A percentile compares a stretch with the other conserved stretches of the same genome.
These are phyloP conservation scores for Heloderma charlesbogerti DNA, from an alignment of 2,113 vertebrate genomes.

Conservation along the genomic window DNA sequence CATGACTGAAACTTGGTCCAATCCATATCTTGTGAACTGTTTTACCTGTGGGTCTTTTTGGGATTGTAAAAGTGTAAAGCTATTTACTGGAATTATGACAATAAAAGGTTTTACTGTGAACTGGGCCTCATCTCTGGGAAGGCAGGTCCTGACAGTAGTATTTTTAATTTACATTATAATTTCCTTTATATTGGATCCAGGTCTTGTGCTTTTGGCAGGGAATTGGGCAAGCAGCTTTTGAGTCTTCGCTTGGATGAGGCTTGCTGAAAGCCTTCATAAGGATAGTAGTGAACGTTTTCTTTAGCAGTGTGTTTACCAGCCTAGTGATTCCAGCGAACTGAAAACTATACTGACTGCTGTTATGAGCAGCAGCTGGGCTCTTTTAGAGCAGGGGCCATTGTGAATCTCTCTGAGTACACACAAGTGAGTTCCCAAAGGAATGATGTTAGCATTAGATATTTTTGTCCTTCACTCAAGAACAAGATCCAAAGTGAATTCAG, in stretches of 20 bases:
- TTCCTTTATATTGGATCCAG: neutral
- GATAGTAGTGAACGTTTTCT: neutral
- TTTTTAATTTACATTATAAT: neutral
- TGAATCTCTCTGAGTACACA: neutral
- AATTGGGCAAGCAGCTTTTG: neutral
- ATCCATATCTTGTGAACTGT: too few relatives aligned
- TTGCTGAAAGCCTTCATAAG: neutral
- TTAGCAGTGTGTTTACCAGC: neutral
- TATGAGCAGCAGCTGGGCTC: neutral
- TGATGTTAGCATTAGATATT: neutral
- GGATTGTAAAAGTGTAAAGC: too few relatives aligned
- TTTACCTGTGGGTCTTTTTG: too few relatives aligned
- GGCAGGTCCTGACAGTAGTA: too few relatives aligned
- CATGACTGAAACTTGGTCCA: too few relatives aligned
- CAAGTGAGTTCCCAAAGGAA: neutral
- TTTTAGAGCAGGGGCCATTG: neutral
- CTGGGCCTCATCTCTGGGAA: too few relatives aligned
- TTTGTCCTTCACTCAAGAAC: neutral
- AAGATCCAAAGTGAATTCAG: neutral
- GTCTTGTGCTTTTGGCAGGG: neutral
- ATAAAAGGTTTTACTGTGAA: too few relatives aligned
- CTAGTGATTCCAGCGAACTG: neutral
- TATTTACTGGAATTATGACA: too few relatives aligned
- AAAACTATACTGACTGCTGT: neutral
- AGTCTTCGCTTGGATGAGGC: neutral